Evolutionary conservation across 2,797 vertebrate genomes (phyloP).

Genomic region (Moxostoma hubbsi): DNA sequence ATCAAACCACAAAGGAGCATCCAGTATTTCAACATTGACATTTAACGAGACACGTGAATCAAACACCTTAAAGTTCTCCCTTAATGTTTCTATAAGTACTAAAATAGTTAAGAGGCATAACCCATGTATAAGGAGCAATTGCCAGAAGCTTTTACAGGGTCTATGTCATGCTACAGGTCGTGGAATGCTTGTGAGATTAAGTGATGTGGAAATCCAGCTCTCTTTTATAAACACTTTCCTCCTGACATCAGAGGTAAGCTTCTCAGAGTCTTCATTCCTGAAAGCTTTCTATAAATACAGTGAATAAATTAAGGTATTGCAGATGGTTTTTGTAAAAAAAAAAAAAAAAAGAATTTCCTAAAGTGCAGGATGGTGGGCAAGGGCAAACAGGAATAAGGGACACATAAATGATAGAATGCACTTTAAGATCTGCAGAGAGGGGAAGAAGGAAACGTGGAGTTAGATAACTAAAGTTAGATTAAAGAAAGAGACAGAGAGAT

Average conservation of each 20-base stretch:
- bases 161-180: conserved; percentile 23
- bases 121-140: conserved; percentile 7
- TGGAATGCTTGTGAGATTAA: conserved; percentile 10
- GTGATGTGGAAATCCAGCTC: conserved; percentile 22
- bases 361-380: conserved; percentile 35
- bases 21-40: not conserved
- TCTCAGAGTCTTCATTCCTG: conserved; percentile 25
- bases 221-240: conserved; percentile 31
- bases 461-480: too few relatives aligned
- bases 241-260: conserved; percentile 27
- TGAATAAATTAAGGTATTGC: conserved; percentile 28
- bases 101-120: conserved; percentile 33
- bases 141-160: conserved; percentile 29
- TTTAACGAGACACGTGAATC: conserved; percentile 10
- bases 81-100: conserved; percentile 21
- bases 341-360: conserved; percentile 11
- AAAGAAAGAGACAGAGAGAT: not conserved
- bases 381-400: conserved; percentile 18
- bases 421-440: conserved; percentile 18
- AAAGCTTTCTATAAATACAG: conserved; percentile 58
- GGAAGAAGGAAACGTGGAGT: too few relatives aligned
- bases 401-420: conserved; percentile 46
- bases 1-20: not conserved
- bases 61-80: conserved; percentile 3
- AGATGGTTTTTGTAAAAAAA: conserved; percentile 1